Evolutionary conservation across 2,113 vertebrate genomes (phyloP).

Genomic region (Rhynchomys soricoides): DNA sequence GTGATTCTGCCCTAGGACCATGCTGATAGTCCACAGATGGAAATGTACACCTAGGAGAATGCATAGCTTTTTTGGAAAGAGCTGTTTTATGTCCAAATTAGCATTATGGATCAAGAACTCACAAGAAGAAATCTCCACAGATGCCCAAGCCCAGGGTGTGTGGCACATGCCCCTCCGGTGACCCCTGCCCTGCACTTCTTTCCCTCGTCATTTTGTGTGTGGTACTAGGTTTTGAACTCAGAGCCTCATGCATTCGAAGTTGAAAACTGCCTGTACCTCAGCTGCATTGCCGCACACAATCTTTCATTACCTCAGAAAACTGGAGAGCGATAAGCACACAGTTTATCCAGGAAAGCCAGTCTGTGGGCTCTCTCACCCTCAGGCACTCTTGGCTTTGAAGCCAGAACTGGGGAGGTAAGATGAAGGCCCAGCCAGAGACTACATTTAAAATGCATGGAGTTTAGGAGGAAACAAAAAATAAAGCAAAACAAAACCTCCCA

Average conservation of each 20-base stretch:
- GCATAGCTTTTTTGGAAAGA: background rate
- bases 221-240: background rate
- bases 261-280: background rate
- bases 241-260: background rate
- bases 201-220: background rate
- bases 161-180: background rate
- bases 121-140: background rate
- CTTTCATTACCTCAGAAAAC: background rate
- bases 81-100: background rate
- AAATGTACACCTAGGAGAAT: background rate
- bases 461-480: background rate
- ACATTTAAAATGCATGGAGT: conserved; percentile 10
- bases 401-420: background rate
- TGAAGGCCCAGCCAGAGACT: background rate
- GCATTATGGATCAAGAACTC: background rate
- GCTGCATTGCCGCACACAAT: background rate
- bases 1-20: no score
- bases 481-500: background rate
- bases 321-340: background rate
- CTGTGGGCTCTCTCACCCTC: background rate
- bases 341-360: background rate
- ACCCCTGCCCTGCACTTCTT: no score
- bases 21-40: background rate
- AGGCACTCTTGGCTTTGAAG: conserved; percentile 46
- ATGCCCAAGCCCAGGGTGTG: no score